phyloP scores from a whole-genome alignment of 2,797 vertebrate species.

The Labeo calbasu region DNA sequence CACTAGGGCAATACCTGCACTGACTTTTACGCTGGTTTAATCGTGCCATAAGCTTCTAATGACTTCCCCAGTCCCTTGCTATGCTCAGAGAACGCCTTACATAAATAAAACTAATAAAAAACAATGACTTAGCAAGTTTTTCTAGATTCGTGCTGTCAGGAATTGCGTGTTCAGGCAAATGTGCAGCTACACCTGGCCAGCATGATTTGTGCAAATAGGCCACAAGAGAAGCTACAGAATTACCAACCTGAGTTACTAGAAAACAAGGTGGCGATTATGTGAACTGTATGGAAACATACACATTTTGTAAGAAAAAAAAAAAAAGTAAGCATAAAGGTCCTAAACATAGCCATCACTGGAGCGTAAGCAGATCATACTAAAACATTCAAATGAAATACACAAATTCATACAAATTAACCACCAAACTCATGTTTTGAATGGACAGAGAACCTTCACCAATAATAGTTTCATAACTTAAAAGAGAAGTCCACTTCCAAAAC shows the following conservation, averaged over 20 bases:
- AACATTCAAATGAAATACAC: background rate
- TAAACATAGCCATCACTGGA: background rate
- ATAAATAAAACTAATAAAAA: slow-evolving; percentile 3
- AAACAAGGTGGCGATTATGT: background rate
- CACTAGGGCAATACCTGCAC: slow-evolving; percentile 63
- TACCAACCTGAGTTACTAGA: background rate
- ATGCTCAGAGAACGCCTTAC: background rate
- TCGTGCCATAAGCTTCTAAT: slow-evolving; percentile 61
- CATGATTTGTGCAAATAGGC: slow-evolving; percentile 37
- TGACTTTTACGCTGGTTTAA: background rate
- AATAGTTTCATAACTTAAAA: too few relatives aligned
- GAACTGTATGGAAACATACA: background rate
- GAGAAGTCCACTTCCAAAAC: too few relatives aligned
- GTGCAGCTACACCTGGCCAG: slow-evolving; percentile 45
- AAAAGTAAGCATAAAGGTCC: background rate
- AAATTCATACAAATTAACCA: background rate
- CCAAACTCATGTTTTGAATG: too few relatives aligned
- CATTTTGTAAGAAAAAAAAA: background rate
- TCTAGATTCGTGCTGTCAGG: background rate
- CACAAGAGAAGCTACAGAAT: background rate
- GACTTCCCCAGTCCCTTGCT: slow-evolving; percentile 15
- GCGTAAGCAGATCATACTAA: background rate
- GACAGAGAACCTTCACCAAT: too few relatives aligned
- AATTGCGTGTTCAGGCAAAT: slow-evolving; percentile 47
- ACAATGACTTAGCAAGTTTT: slow-evolving; percentile 34